Percentiles rank a stretch among this genome's conserved stretches.
phyloP scores from a whole-genome alignment of 2,113 vertebrate genomes.

The Lasiurus borealis region DNA sequence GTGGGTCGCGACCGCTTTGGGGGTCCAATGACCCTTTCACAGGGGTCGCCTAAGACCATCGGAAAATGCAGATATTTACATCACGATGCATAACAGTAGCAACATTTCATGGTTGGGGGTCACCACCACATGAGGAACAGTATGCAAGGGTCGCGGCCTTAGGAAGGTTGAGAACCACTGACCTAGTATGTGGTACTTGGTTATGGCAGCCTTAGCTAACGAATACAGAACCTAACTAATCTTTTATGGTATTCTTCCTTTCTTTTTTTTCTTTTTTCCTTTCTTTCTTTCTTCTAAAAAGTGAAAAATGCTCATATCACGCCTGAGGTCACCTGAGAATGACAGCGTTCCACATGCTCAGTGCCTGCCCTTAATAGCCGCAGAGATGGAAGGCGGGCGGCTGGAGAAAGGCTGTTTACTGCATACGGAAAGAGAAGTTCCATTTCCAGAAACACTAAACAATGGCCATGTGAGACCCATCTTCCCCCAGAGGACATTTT shows the following conservation, averaged over 20 bases:
- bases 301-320: background rate
- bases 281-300: conserved; percentile 12
- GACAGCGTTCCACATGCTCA: background rate
- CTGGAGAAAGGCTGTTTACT: background rate
- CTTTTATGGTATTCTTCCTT: background rate
- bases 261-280: background rate
- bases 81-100: no score
- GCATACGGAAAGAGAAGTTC: background rate
- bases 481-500: background rate
- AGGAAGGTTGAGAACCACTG: no score
- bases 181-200: background rate
- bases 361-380: background rate
- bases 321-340: background rate
- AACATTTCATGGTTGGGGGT: no score
- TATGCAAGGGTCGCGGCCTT: no score
- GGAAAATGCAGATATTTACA: no score
- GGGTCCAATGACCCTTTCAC: no score
- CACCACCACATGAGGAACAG: no score
- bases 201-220: background rate
- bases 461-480: background rate
- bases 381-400: background rate
- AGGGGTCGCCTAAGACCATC: no score
- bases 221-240: background rate
- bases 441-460: conserved; percentile 15
- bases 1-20: no score